Percentiles rank a stretch among this genome's conserved stretches.
These are phyloP conservation scores for Paramisgurnus dabryanus DNA, from an alignment of 2,113 vertebrate genomes.

Conservation along the genomic window DNA sequence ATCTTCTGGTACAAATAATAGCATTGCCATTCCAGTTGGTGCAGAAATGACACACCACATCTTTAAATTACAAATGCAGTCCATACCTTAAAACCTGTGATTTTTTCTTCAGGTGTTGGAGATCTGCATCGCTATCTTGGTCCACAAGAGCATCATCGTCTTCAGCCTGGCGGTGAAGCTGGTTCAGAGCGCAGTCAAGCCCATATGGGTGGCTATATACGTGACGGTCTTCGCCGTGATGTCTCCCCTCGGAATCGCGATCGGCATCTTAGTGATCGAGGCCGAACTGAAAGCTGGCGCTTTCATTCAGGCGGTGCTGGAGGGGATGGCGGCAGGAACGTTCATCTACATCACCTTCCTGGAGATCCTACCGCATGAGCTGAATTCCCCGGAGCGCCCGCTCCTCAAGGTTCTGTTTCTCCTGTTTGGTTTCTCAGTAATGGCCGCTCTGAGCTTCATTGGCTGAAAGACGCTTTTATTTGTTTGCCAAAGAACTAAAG, in stretches of 20 bases:
- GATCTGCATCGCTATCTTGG: constrained; percentile 84
- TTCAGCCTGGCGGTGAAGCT: constrained; percentile 86
- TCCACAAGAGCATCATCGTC: constrained; percentile 87
- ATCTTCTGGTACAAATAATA: no score
- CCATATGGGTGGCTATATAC: constrained; percentile 77
- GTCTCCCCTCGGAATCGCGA: constrained; percentile 81
- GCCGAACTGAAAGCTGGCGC: constrained; percentile 62
- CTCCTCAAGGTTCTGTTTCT: constrained; percentile 84
- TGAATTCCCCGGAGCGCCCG: constrained; percentile 77
- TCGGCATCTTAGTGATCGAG: constrained; percentile 79
- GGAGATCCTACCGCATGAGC: constrained; percentile 87
- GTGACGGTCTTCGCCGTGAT: constrained; percentile 79
- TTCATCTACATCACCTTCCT: constrained; percentile 90
- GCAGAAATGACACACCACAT: no score
- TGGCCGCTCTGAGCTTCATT: constrained; percentile 81
- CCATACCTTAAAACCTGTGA: no score
- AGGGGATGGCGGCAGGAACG: constrained; percentile 84
- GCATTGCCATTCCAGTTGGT: no score
- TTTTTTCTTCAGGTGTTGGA: constrained; percentile 72
- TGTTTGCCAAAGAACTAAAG: not conserved
- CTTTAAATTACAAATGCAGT: no score
- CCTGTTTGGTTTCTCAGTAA: constrained; percentile 81
- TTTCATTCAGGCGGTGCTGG: constrained; percentile 81
- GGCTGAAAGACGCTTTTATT: constrained; percentile 67
- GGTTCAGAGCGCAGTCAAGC: constrained; percentile 71